Base-by-base conservation (phyloP, 1,140 invertebrate species). In the Mycetomoellerius zeteki region DNA sequence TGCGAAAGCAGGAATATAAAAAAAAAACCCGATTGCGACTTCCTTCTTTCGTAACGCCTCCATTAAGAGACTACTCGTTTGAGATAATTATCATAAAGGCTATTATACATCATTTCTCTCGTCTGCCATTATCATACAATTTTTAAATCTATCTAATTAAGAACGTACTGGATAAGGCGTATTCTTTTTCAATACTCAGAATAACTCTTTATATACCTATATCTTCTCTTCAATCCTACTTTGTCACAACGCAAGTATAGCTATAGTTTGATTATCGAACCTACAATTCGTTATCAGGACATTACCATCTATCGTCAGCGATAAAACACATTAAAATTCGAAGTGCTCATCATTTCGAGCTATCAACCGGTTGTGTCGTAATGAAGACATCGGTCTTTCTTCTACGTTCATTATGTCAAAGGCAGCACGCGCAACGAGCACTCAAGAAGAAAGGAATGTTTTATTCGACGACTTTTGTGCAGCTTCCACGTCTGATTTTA, bases 11-110 rank as follows among this genome's bases (percentile, higher is more conserved):
- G 10, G 8, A 2, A 47, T 27, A 14, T 43, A 65, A 50, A 50
- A 60, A 64, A 37, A 37, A 43, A 47, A 19, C 16, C 21, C 37
- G 6, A 71, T 52, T 52, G 54, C 12, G 19, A 81, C 64, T 81
- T 81, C 50, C 64, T 27, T 37, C 47, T 80, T 69, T 30, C 60
- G 43, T 24, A 21, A 80, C 21, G 19, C 3, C 33, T 33, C 76
- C 30, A 19, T 69, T 33, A 80, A 69, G 16, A 81, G 10, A 81
- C 54, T 27, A 14, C 3, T 30, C 64, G 10, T 80, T 80, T n/a
- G 24, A 81, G 19, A 56, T 81, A 71, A 71, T 81, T 71, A 30
- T 71, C 19, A 56, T 7, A 14, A 6, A n/a, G 14, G n/a, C 30
- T 54, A 10, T 43, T 43, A 43, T 43, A 24, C 16, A 21, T 43